Evolutionary conservation across 2,888 invertebrate species (phyloP), one percentile per base, ranked within the genome.

Genomic region (Athetis lepigone): DNA sequence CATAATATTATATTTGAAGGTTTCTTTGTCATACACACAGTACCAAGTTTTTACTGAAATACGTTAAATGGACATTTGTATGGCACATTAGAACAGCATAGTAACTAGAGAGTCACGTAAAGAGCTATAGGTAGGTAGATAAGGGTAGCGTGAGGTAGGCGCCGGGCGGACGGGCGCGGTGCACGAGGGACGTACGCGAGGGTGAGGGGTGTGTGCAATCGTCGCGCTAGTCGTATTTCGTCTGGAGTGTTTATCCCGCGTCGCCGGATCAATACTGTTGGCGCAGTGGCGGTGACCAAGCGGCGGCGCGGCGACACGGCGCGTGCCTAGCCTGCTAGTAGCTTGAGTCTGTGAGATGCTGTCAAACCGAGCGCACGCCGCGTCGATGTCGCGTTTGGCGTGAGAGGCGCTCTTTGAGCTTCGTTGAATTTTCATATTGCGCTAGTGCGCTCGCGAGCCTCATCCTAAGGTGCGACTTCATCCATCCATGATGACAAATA

Each of bases 221-320:
- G 91, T 91, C 92, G 93, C 91, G 91, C 91, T 92, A 88, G 94
- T 91, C 92, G 94, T 94, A 94, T 94, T 94, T 92, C 93, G 95
- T 95, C 94, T 95, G 94, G 95, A 94, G 92, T 92, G 93, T 93
- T 93, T 92, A 93, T 94, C 93, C 94, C 94, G 93, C 91, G 93
- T 88, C 91, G 94, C 82, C 90, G 92, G 95, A 94, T 94, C 95
- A 92, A 95, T 94, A 95, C 93, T 84, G 92, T 90, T 95, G 94
- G 94, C 94, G 95, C 94, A 95, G 93, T 95, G 94, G 90, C 94
- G 94, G 90, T 90, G 90, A 88, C 89, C 90, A 88, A 90, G 88
- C 90, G 89, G 88, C 90, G 93, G 91, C 93, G 93, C 93, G 93
- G 90, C 90, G 90, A 88, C 86, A 89, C 94, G 93, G 93, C 93